Conservation (phyloP, 53 echinoderm and acorn worm species). For the Paracentrotus lividus region DNA sequence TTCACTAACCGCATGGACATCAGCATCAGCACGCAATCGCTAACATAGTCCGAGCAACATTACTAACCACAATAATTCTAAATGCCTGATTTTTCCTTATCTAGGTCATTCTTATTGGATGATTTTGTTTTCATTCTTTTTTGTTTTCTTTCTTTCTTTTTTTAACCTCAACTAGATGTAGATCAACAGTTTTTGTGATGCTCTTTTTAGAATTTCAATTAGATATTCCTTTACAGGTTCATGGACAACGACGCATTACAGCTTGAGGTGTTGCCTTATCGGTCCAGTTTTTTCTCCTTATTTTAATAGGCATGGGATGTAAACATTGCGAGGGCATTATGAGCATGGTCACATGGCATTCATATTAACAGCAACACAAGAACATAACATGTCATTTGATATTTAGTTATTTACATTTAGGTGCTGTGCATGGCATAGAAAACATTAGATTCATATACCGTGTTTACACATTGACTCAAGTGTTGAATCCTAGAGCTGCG, state of each 20-base stretch:
- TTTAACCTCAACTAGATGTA: not conserved
- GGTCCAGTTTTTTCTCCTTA: not conserved
- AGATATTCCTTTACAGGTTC: not conserved
- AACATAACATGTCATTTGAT: not conserved
- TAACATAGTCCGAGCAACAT: constrained; percentile 16
- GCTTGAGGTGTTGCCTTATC: not conserved
- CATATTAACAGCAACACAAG: not conserved
- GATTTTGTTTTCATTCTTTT: not conserved
- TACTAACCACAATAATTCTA: not conserved
- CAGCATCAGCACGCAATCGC: constrained; percentile 3
- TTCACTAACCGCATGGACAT: constrained; percentile 59
- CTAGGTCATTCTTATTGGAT: not conserved
- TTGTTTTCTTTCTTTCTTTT: too few species aligned
- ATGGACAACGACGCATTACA: not conserved
- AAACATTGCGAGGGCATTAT: not conserved
- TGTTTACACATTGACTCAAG: not conserved
- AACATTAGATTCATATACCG: not conserved
- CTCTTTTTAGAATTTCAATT: not conserved
- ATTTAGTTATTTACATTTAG: not conserved
- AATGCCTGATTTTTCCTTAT: not conserved
- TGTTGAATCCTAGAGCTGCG: too few species aligned
- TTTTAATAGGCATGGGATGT: not conserved
- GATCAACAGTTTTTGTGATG: not conserved
- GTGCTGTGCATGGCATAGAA: constrained; percentile 21
- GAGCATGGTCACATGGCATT: not conserved